These are phyloP conservation scores for Julus scandinavius DNA, from an alignment of 2,888 invertebrate genomes.

Conservation along the genomic window DNA sequence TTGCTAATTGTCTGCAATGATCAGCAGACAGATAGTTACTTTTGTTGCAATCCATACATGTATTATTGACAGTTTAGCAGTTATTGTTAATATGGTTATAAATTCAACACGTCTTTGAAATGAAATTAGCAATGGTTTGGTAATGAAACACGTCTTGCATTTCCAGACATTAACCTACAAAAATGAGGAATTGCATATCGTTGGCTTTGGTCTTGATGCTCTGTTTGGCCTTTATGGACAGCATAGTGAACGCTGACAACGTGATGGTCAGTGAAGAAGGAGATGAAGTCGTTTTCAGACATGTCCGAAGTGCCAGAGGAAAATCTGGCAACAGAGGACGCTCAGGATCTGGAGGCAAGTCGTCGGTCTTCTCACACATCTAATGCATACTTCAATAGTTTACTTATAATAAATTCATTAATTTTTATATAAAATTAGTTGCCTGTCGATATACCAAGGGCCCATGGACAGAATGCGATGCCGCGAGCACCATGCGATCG, in stretches of 20 bases:
- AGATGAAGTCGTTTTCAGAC: constrained; percentile 57
- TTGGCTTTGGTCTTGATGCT: constrained; percentile 33
- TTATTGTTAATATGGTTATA: not conserved
- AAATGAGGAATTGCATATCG: constrained; percentile 47
- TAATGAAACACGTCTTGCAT: not conserved
- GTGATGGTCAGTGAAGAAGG: constrained; percentile 58
- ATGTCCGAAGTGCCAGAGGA: constrained; percentile 48
- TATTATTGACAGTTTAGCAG: not conserved
- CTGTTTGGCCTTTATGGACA: constrained; percentile 38
- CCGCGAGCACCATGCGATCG: constrained; percentile 83
- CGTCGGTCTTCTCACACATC: not conserved
- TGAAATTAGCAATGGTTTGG: not conserved
- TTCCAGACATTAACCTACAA: not conserved
- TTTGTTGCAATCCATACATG: no score
- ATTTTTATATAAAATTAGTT: constrained; percentile 61
- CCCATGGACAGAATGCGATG: constrained; percentile 88
- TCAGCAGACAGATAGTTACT: no score
- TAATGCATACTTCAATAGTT: not conserved
- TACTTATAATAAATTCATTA: not conserved
- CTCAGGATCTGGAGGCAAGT: constrained; percentile 70
- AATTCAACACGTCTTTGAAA: not conserved
- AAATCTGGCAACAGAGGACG: constrained; percentile 49
- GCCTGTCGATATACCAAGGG: constrained; percentile 89
- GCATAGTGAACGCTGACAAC: constrained; percentile 53
- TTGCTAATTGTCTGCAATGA: no score